Conservation (phyloP, 1,140 invertebrate genomes). For the Sycophaga agraensis region DNA sequence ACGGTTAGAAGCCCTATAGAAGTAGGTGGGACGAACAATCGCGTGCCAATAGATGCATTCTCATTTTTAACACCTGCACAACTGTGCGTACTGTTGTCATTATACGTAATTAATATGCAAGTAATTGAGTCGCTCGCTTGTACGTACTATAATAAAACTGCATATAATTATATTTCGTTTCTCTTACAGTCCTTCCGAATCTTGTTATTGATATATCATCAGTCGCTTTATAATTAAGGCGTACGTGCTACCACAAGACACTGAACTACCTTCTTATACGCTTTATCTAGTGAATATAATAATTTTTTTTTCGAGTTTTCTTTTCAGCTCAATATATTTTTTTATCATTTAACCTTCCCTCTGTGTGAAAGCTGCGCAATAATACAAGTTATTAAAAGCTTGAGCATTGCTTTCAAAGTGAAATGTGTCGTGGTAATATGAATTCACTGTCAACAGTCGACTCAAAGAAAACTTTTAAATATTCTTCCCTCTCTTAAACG, state of each 20-base stretch:
- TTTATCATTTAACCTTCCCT: background rate
- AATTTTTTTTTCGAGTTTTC: background rate
- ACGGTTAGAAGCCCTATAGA: too few relatives aligned
- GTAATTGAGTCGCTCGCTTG: too few relatives aligned
- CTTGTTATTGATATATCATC: conserved; percentile 12
- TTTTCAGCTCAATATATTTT: too few relatives aligned
- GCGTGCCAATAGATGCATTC: too few relatives aligned
- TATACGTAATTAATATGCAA: too few relatives aligned
- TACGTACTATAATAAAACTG: conserved; percentile 50
- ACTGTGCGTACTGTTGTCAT: too few relatives aligned
- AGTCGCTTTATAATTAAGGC: conserved; percentile 39
- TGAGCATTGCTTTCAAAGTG: too few relatives aligned
- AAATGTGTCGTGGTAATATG: too few relatives aligned
- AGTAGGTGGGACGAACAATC: too few relatives aligned
- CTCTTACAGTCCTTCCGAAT: too few relatives aligned
- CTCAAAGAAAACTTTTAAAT: conserved; percentile 13
- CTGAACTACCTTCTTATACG: background rate
- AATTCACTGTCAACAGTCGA: background rate
- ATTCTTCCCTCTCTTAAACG: background rate
- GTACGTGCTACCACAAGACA: conserved; percentile 32
- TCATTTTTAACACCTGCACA: too few relatives aligned
- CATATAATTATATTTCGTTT: conserved; percentile 20
- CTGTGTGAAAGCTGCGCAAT: background rate
- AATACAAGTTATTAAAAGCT: conserved; percentile 1
- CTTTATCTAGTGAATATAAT: conserved; percentile 3